Evolutionary conservation across 2,113 vertebrate genomes (phyloP), one percentile per base, ranked within the genome.

Genomic region (Campylomormyrus numenius): DNA sequence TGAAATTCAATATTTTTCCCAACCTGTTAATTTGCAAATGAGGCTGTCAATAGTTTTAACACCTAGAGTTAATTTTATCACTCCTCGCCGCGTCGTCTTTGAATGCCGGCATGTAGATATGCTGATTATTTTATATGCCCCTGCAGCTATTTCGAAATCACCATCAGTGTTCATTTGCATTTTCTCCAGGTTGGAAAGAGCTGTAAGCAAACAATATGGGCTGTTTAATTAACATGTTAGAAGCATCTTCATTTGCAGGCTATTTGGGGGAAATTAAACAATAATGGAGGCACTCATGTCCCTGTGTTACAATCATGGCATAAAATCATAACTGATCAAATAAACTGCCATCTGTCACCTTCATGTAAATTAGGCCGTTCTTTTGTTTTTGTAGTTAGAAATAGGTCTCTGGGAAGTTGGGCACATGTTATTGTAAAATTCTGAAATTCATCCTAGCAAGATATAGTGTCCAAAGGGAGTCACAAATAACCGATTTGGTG

Each of bases 331-430:
- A 87, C 90, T 88, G 90, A 90, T 90, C 83, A 88, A 88, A 90
- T 88, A 88, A 88, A 90, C 88, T 90, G 90, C 90, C 70, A 88
- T 62, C 90, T 88, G 90, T 90, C 70, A 88, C 31, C 45, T 90
- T 88, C 52, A 83, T 90, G 88, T 56, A 85, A 88, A 90, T 90
- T 50, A 90, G 87, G 77, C 87, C 49, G 13, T 88, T 85, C 70
- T 84, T 88, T 62, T 58, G 49, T 24, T 86, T 83, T 21, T 49
- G 17, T 48, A 21, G 27, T 46, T 70, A 21, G 13, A 50, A 35
- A 35, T 31, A 87, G 17, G 49, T 87, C 48, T 15, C 10, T 31
- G 24, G 31, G 77, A 83, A 58, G 39, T 35, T 58, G 39, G 50
- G 52, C n/a, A 53, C 80, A 48, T 80, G 19, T 19, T 90, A 24